Evolutionary conservation across 2,888 invertebrate species (phyloP).

Genomic region (Tenthredo mesomela): DNA sequence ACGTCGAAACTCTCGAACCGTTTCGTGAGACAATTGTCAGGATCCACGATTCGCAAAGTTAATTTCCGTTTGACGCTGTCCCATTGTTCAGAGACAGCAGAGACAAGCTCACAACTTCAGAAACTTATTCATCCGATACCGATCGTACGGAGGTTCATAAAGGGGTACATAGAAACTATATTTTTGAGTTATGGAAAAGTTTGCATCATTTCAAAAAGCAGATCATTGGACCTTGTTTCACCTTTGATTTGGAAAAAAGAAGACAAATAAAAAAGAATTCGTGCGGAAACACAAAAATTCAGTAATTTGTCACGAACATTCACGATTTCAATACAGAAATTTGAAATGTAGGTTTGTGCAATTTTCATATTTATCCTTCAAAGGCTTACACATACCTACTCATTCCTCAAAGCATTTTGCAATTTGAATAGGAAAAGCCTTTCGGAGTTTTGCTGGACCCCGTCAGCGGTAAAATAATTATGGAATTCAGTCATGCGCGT

Average conservation of each 20-base stretch:
- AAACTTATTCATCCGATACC: constrained; percentile 14
- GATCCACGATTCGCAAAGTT: constrained; percentile 37
- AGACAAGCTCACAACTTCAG: constrained; percentile 20
- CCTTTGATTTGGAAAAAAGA: too few species aligned
- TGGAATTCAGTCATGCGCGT: constrained; percentile 36
- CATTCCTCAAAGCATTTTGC: neutral
- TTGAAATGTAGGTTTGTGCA: neutral
- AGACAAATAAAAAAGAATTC: neutral
- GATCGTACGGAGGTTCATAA: neutral
- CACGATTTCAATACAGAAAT: neutral
- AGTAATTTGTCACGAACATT: neutral
- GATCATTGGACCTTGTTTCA: neutral
- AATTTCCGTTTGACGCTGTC: constrained; percentile 26
- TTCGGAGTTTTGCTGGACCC: neutral
- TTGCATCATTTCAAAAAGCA: neutral
- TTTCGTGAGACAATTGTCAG: constrained; percentile 34
- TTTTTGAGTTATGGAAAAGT: too few species aligned
- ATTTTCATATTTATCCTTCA: neutral
- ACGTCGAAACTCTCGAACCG: constrained; percentile 17
- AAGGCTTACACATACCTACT: neutral
- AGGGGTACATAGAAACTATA: too few species aligned
- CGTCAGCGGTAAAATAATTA: constrained; percentile 41
- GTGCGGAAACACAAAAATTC: neutral
- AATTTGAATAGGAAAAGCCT: neutral
- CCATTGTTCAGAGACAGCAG: constrained; percentile 9